These are phyloP conservation scores for Hippolais icterina DNA, from an alignment of 2,113 vertebrate genomes.

Conservation along the genomic window DNA sequence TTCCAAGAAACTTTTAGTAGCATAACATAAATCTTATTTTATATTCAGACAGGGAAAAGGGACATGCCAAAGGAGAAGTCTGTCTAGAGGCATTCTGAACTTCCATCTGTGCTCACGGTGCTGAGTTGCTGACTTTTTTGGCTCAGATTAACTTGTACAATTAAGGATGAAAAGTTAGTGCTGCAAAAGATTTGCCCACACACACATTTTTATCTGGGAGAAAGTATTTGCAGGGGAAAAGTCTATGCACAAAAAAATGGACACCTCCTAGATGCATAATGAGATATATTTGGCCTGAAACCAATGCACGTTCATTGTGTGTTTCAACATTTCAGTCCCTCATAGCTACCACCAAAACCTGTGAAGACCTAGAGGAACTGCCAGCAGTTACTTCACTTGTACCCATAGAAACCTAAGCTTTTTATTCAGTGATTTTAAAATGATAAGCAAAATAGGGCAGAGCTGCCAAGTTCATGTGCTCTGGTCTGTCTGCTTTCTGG, in stretches of 20 bases:
- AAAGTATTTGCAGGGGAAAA: background rate
- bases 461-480: background rate
- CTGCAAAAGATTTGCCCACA: background rate
- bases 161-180: background rate
- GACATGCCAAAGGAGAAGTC: background rate
- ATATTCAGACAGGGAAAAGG: background rate
- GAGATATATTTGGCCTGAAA: background rate
- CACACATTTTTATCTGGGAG: background rate
- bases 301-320: background rate
- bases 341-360: background rate
- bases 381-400: background rate
- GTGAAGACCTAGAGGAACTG: background rate
- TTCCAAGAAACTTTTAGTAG: background rate
- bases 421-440: background rate
- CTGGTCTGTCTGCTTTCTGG: background rate
- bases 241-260: background rate
- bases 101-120: rapidly evolving
- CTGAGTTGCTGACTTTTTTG: background rate
- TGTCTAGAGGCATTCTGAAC: background rate
- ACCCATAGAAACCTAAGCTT: background rate
- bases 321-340: background rate
- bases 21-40: background rate
- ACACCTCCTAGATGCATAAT: background rate
- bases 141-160: background rate
- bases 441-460: background rate